Evolutionary conservation across 2,113 vertebrate genomes (phyloP).

Genomic region (Bubo bubo): DNA sequence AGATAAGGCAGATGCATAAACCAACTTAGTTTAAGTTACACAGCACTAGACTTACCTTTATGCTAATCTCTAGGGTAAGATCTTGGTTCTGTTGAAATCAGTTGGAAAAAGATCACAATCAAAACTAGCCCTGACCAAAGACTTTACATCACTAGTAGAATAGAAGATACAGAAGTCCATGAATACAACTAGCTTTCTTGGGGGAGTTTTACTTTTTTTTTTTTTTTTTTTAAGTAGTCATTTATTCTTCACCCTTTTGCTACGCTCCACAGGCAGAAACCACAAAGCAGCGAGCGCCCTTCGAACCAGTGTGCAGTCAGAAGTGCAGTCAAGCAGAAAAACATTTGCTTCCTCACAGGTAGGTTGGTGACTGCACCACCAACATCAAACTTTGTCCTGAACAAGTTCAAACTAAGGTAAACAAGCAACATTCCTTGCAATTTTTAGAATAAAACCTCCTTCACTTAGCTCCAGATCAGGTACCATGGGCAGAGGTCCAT

Average conservation of each 20-base stretch:
- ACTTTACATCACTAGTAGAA: not conserved
- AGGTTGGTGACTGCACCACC: not conserved
- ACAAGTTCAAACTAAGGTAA: conserved; percentile 18
- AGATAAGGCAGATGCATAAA: not conserved
- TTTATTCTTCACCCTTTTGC: not conserved
- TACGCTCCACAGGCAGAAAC: not conserved
- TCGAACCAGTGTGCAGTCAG: not conserved
- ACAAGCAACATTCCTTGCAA: conserved; percentile 18
- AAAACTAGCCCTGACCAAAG: not conserved
- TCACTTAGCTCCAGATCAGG: not conserved
- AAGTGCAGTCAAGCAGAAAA: not conserved
- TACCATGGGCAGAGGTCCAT: not conserved
- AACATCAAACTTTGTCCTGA: not conserved
- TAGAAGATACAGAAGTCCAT: not conserved
- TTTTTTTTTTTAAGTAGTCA: not conserved
- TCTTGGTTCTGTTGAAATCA: not conserved
- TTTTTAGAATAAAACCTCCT: not conserved
- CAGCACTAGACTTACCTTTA: not conserved
- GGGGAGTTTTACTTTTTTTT: not conserved
- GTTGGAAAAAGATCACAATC: not conserved
- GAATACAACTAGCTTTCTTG: not conserved
- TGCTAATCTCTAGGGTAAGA: not conserved
- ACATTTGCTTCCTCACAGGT: not conserved
- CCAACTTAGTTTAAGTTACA: not conserved
- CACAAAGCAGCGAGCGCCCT: not conserved